phyloP scores from a whole-genome alignment of 2,797 vertebrate genomes.

The Macropodus opercularis region DNA sequence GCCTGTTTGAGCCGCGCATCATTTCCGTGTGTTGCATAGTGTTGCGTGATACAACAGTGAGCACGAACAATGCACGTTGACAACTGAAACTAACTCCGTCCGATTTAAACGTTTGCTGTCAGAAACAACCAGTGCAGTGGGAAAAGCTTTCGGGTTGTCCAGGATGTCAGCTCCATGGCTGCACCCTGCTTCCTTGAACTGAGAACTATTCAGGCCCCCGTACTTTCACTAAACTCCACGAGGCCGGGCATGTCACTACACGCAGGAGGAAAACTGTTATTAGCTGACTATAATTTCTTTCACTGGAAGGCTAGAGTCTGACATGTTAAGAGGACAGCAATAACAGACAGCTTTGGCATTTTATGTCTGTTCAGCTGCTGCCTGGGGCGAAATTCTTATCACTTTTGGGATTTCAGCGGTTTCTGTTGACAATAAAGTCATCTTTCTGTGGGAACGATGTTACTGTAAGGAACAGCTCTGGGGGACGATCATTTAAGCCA shows the following conservation, averaged over 20 bases:
- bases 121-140: not conserved
- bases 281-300: conserved; percentile 59
- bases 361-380: conserved; percentile 55
- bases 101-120: no score
- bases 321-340: conserved; percentile 51
- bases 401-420: conserved; percentile 48
- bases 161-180: conserved; percentile 27
- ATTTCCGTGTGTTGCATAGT: conserved; percentile 35
- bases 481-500: conserved; percentile 48
- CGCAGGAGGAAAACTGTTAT: conserved; percentile 55
- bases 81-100: not conserved
- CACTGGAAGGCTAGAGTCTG: conserved; percentile 43
- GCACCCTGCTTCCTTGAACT: conserved; percentile 37
- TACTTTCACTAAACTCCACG: conserved; percentile 40
- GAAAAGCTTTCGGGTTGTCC: not conserved
- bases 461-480: conserved; percentile 37
- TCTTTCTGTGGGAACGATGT: conserved; percentile 59
- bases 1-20: conserved; percentile 37
- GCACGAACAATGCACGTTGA: conserved; percentile 5
- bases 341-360: conserved; percentile 47
- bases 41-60: conserved; percentile 1
- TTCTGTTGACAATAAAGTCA: conserved; percentile 73
- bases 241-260: conserved; percentile 43
- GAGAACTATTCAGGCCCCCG: conserved; percentile 55
- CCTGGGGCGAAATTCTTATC: conserved; percentile 60